Conservation (phyloP, 2,888 invertebrate genomes). For the Leptinotarsa haldemani region DNA sequence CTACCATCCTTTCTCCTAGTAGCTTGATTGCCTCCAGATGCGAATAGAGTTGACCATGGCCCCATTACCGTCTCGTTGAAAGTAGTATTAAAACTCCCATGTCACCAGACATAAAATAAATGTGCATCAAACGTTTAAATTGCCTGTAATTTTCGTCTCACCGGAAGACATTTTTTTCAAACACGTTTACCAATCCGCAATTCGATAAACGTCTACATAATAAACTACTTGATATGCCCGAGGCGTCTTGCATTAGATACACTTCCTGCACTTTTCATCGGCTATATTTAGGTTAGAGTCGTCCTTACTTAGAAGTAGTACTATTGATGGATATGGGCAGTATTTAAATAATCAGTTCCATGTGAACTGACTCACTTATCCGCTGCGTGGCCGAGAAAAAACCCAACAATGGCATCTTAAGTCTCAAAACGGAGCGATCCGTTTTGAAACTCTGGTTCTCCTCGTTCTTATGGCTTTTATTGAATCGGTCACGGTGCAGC, state of each 20-base stretch:
- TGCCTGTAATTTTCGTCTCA: not conserved
- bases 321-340: slow-evolving; percentile 32
- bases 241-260: slow-evolving; percentile 40
- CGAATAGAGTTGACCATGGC: no score
- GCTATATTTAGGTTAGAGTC: slow-evolving; percentile 46
- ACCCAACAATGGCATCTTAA: slow-evolving; percentile 25
- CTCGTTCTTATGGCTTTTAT: slow-evolving; percentile 3
- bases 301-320: slow-evolving; percentile 44
- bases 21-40: no score
- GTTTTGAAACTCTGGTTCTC: not conserved
- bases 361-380: slow-evolving; percentile 27
- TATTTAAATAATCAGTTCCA: slow-evolving; percentile 35
- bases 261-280: slow-evolving; percentile 47
- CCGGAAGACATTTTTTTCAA: slow-evolving; percentile 7
- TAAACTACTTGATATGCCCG: slow-evolving; percentile 44
- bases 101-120: not conserved
- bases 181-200: slow-evolving; percentile 29
- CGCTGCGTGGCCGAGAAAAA: slow-evolving; percentile 16
- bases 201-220: slow-evolving; percentile 40
- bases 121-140: slow-evolving; percentile 1
- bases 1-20: no score
- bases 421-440: not conserved
- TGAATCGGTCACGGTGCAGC: not conserved
- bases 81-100: no score
- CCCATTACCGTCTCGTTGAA: no score